Evolutionary conservation across 2,113 vertebrate genomes (phyloP).

Genomic region (Bungarus multicinctus): DNA sequence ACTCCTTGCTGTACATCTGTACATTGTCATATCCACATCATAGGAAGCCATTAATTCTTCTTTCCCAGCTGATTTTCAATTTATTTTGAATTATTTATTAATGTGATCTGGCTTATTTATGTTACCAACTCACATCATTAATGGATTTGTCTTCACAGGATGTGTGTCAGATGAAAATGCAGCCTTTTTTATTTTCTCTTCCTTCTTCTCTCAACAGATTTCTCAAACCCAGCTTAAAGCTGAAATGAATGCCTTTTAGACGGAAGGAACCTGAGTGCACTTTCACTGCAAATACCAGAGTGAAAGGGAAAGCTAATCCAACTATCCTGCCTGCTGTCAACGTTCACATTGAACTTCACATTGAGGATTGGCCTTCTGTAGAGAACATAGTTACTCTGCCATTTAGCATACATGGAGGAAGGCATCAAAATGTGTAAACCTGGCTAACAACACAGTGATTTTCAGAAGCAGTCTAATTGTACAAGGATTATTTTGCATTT

Average conservation of each 20-base stretch:
- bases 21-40: not conserved
- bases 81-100: not conserved
- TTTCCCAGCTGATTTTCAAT: not conserved
- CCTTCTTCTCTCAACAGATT: constrained; percentile 56
- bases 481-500: constrained; percentile 68
- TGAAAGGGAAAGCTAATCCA: constrained; percentile 37
- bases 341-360: constrained; percentile 51
- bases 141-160: constrained; percentile 3
- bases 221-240: constrained; percentile 37
- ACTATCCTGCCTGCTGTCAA: constrained; percentile 14
- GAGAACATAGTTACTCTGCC: constrained; percentile 47
- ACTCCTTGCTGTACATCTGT: not conserved
- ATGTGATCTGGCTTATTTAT: not conserved
- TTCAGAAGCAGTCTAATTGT: constrained; percentile 61
- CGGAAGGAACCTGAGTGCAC: constrained; percentile 39
- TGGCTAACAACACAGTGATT: constrained; percentile 71
- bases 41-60: not conserved
- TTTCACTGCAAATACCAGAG: not conserved
- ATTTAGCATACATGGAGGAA: constrained; percentile 72
- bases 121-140: not conserved
- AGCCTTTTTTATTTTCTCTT: constrained; percentile 47
- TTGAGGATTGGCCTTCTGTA: constrained; percentile 65
- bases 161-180: constrained; percentile 27
- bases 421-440: constrained; percentile 68
- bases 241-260: constrained; percentile 47